phyloP scores from a whole-genome alignment of 2,113 vertebrate genomes.

The Cyprinodon brontotheroides region DNA sequence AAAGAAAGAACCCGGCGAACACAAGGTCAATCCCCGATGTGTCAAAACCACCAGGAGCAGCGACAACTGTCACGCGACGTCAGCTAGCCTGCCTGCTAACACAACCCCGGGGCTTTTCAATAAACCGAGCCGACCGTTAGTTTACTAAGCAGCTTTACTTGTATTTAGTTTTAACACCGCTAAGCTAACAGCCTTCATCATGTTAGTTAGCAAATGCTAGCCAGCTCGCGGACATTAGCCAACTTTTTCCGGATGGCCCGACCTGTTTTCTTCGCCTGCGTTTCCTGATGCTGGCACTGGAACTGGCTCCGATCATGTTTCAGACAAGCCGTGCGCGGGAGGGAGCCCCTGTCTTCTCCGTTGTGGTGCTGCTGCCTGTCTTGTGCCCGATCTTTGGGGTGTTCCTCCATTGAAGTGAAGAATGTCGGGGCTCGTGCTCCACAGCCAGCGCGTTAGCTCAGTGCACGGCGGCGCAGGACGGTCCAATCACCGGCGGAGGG shows the following conservation, averaged over 20 bases:
- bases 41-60: conserved; percentile 64
- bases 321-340: conserved; percentile 53
- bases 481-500: conserved; percentile 73
- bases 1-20: conserved; percentile 51
- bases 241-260: conserved; percentile 62
- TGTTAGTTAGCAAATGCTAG: conserved; percentile 56
- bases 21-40: conserved; percentile 78
- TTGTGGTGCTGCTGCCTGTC: conserved; percentile 66
- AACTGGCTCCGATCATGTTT: conserved; percentile 79
- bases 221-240: conserved; percentile 72
- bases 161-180: neutral
- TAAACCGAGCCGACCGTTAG: neutral
- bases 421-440: conserved; percentile 56
- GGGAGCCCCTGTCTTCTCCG: conserved; percentile 63
- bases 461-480: conserved; percentile 43
- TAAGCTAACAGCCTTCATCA: conserved; percentile 3
- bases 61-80: conserved; percentile 72
- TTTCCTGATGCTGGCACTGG: conserved; percentile 79
- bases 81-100: conserved; percentile 37
- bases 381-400: conserved; percentile 78
- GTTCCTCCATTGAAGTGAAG: conserved; percentile 79
- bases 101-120: neutral
- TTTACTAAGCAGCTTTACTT: neutral
- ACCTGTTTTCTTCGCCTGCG: conserved; percentile 84
- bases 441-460: conserved; percentile 55